Evolutionary conservation across 1,140 invertebrate genomes (phyloP), one percentile per base, ranked within the genome.

Genomic region (Tetramorium parvispinum): DNA sequence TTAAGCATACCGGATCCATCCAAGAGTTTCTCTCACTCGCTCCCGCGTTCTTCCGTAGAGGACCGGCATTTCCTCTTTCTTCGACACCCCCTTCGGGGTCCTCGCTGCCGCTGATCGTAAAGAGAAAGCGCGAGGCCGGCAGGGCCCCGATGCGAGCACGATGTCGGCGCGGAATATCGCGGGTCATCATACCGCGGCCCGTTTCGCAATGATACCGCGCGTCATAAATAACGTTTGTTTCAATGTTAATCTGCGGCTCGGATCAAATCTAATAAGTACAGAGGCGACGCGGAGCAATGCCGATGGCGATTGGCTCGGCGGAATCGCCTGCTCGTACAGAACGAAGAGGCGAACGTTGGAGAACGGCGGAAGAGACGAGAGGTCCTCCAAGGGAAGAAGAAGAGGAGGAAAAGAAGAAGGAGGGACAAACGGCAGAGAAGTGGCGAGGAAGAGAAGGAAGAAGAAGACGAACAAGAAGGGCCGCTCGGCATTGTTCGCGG

Each of bases 171-270:
- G 92, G 68, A 93, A 91, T 94, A 95, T 94, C 94, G 90, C 81
- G 92, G 94, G 94, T 94, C 94, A 94, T 94, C 93, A 94, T 92
- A 91, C 82, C 86, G 81, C 87, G 77, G 79, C 43, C 86, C 89
- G 91, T 87, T 87, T 91, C 91, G 90, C 92, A 93, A 92, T 94
- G 93, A 94, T 92, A 68, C 91, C 91, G 92, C 89, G 89, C 89
- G 89, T 93, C 93, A 91, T 95, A 95, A 95, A 95, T 95, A 94
- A 95, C 94, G 87, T 94, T 95, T 94, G 93, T 94, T 94, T 94
- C 94, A 93, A 94, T 95, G 93, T 93, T 94, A 95, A 95, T 95
- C 94, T 94, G 76, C 65, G 63, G 87, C 88, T 89, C 92, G 92
- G 93, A 95, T 95, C 94, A 92, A 91, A 94, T 95, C 94, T 95